phyloP scores from a whole-genome alignment of 2,113 vertebrate genomes.

The Alectura lathami region DNA sequence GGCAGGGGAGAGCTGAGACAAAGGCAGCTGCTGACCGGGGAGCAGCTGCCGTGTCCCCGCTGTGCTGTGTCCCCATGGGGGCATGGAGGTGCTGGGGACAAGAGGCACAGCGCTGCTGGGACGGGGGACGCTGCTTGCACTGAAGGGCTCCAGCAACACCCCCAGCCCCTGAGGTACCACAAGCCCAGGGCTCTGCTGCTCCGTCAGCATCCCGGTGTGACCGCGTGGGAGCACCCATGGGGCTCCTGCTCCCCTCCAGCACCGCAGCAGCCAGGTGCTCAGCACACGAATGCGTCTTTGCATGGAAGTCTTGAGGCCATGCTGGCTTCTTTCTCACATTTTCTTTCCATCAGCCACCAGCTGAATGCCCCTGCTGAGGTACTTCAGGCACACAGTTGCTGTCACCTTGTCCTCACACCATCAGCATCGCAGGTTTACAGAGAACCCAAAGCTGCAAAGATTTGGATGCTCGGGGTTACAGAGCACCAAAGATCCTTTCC shows the following conservation, averaged over 20 bases:
- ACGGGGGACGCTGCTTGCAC: not conserved
- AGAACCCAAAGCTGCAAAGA: too few species aligned
- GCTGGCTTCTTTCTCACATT: not conserved
- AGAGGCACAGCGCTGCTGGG: not conserved
- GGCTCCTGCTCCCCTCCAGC: not conserved
- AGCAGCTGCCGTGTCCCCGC: fast-evolving
- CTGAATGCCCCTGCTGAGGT: fast-evolving
- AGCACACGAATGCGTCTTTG: not conserved
- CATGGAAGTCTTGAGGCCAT: not conserved
- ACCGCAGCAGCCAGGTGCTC: not conserved
- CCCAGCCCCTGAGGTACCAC: not conserved
- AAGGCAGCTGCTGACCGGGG: not conserved
- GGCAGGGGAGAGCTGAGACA: not conserved
- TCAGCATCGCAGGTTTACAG: too few species aligned
- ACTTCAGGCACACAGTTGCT: too few species aligned
- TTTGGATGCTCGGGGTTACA: not conserved
- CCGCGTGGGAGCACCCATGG: too few species aligned
- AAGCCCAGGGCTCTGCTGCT: not conserved
- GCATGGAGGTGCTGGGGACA: not conserved
- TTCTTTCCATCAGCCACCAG: not conserved
- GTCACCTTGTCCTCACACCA: too few species aligned
- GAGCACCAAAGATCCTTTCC: not conserved
- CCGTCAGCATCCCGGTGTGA: not conserved
- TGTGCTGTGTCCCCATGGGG: not conserved
- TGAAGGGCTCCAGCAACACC: not conserved